Evolutionary conservation across 64 coral and sea anemone genomes (phyloP), one percentile per base, ranked within the genome.

Genomic region (Montipora efflorescens): DNA sequence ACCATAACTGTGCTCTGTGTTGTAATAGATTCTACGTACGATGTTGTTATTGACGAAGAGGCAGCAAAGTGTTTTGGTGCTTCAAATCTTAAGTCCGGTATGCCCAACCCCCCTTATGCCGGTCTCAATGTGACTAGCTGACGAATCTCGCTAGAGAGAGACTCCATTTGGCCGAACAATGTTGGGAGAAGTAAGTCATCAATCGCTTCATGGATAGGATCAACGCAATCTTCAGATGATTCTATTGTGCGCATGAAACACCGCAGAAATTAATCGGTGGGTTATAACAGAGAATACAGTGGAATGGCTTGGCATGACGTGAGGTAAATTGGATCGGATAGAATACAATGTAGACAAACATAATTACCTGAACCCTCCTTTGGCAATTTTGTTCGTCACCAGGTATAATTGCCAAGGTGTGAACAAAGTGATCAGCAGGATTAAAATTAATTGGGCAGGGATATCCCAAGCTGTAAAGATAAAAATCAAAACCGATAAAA

Each of bases 361-460:
- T 57, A 8, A 6, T 57, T 36, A 93, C 91, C 71, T 93, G 20
- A 53, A 93, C 74, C 22, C 81, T 93, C 46, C 48, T 74, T 12
- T 14, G 69, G 22, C 79, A 93, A n/a, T 69, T 76, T 23, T 93
- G 70, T 66, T 93, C 80, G 52, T 93, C 74, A n/a, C 81, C 82
- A 62, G 91, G 91, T 28, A 87, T 74, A 76, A 93, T 76, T 7
- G 91, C 91, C 23, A 93, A 64, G 1, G 59, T 93, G 50, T 93
- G 91, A 76, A 93, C 82, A 77, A 93, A 93, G 81, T 93, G 74
- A 61, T 93, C 91, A 62, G 91, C 91, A 22, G 91, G 91, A 69
- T 93, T 93, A 16, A 84, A 93, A 59, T 93, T 93, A 15, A 79
- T 5, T 5, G 91, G 91, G 55, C 91, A 87, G 3, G 81, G 74